Conservation (phyloP, 1,140 invertebrate species). For the Copidosoma floridanum region DNA sequence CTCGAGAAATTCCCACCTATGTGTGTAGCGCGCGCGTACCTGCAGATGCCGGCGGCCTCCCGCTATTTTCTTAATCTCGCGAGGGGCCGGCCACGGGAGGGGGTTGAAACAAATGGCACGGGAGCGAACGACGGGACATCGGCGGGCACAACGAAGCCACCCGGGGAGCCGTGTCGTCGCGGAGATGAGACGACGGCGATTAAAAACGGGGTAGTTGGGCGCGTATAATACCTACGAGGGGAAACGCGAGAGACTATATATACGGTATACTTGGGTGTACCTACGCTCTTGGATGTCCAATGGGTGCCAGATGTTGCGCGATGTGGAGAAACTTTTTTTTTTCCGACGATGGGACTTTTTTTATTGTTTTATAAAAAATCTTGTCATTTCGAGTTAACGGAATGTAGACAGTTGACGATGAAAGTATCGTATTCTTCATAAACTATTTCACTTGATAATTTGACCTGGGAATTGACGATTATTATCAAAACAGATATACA, state of each 20-base stretch:
- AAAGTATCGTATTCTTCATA: too few relatives aligned
- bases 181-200: neutral
- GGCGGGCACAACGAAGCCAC: too few relatives aligned
- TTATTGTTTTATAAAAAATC: too few relatives aligned
- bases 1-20: slow-evolving; percentile 12
- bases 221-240: too few relatives aligned
- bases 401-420: too few relatives aligned
- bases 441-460: too few relatives aligned
- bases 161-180: neutral
- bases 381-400: too few relatives aligned
- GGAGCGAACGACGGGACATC: neutral
- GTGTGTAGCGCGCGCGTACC: neutral
- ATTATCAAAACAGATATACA: too few relatives aligned
- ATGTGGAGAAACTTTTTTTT: neutral
- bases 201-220: neutral
- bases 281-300: neutral
- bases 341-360: too few relatives aligned
- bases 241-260: too few relatives aligned
- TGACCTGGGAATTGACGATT: too few relatives aligned
- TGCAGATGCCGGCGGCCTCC: slow-evolving; percentile 32
- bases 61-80: slow-evolving; percentile 49
- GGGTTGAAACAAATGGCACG: slow-evolving; percentile 39
- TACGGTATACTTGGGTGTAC: neutral
- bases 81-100: neutral
- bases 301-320: too few relatives aligned